Evolutionary conservation across 1,140 invertebrate species (phyloP).

Genomic region (Lucilia cuprina): DNA sequence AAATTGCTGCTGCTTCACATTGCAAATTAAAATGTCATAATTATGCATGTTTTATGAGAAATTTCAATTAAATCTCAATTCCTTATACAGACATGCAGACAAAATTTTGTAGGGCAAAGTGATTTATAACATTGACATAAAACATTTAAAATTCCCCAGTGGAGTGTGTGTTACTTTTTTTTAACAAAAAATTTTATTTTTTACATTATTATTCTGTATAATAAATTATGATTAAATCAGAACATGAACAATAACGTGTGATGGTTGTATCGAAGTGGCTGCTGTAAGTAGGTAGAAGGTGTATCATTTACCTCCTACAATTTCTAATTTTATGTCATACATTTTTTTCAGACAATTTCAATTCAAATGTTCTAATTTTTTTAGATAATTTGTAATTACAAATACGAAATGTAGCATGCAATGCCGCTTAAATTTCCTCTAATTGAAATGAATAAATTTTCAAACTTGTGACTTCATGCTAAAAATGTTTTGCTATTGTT

Average conservation of each 20-base stretch:
- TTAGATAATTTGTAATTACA: background rate
- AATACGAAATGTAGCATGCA: slow-evolving; percentile 17
- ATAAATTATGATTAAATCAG: background rate
- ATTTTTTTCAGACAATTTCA: background rate
- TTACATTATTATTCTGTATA: background rate
- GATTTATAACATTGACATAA: background rate
- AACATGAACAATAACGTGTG: background rate
- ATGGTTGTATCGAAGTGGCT: background rate
- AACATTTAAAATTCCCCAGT: background rate
- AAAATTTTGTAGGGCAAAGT: background rate
- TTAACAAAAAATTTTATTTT: background rate
- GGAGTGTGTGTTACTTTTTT: background rate
- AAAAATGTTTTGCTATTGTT: no score
- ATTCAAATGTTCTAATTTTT: background rate
- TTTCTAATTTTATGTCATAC: background rate
- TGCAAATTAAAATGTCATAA: background rate
- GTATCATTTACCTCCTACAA: background rate
- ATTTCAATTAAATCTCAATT: no score
- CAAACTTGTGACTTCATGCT: background rate
- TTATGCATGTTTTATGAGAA: background rate
- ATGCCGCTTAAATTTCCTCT: slow-evolving; percentile 14
- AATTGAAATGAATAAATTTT: slow-evolving; percentile 26
- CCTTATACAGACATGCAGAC: background rate
- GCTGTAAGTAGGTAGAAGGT: background rate
- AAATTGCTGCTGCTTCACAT: background rate